Base-by-base conservation (phyloP, 1,140 invertebrate genomes). In the Mycetomoellerius zeteki region DNA sequence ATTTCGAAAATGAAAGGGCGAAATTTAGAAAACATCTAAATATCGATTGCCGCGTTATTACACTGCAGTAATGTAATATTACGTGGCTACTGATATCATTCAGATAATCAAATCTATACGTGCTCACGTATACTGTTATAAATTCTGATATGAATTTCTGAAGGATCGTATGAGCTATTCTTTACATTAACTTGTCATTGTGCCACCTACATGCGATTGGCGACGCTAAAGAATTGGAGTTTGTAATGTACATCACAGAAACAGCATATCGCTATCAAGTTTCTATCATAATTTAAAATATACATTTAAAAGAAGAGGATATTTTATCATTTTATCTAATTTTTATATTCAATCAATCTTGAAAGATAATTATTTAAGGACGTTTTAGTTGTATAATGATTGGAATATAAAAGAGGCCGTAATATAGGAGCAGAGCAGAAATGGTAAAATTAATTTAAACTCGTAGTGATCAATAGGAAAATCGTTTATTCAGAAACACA, bases 1-100 rank as follows among this genome's bases (percentile, higher is more conserved):
- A 33, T 72, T 91, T 87, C 50, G 86, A 88, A 86, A 87, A 90
- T 84, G 85, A 78, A 76, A 86, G 84, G 88, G 77, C 85, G 73
- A 88, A 86, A 71, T 86, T 93, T 89, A 88, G 89, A 92, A 88
- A 87, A 90, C 88, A 88, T 90, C 92, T 91, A 92, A 93, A 93
- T 88, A 93, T 91, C 92, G 88, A 92, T 93, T 92, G 91, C 91
- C 69, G 54, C 21, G 21, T 76, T 89, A 91, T 91, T 93, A 50
- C 6, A 33, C 6, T 33, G 6, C 33, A 47, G 43, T 47, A 89
- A 33, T 6, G 33, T 33, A 33, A 33, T 33, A 33, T 33, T 33
- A 33, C 0, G 33, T 6, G 6, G 30, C 33, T 33, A 5, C 6
- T 6, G 6, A 0, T 33, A 33, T 33, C 72, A 14, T 69, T 86